Percentiles rank a stretch among this genome's conserved stretches.
phyloP scores from a whole-genome alignment of 2,888 invertebrate genomes.

The Elegia similella region DNA sequence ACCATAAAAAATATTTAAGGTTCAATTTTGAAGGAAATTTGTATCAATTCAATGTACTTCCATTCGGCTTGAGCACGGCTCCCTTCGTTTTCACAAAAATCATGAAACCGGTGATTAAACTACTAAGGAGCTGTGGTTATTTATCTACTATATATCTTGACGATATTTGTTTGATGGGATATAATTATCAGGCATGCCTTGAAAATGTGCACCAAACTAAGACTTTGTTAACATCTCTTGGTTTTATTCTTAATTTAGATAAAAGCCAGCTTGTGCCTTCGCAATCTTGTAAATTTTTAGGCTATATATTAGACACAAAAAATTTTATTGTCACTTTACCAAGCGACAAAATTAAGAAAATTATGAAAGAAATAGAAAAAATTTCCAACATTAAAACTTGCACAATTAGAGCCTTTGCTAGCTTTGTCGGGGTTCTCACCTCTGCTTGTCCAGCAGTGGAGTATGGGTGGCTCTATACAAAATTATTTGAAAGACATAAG shows the following conservation, averaged over 20 bases:
- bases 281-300: not conserved
- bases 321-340: not conserved
- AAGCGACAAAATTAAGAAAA: not conserved
- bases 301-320: not conserved
- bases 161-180: not conserved
- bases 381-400: conserved; percentile 22
- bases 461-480: conserved; percentile 39
- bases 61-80: conserved; percentile 21
- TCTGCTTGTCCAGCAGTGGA: conserved; percentile 37
- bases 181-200: no score
- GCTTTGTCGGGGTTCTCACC: conserved; percentile 28
- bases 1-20: conserved; percentile 17
- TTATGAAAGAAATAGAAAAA: conserved; percentile 7
- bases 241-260: no score
- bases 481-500: conserved; percentile 27
- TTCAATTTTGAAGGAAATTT: conserved; percentile 13
- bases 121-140: conserved; percentile 15
- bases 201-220: not conserved
- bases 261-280: not conserved
- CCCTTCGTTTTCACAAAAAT: conserved; percentile 23
- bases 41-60: conserved; percentile 23
- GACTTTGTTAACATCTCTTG: not conserved
- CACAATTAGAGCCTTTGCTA: conserved; percentile 28
- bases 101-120: conserved; percentile 21
- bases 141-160: conserved; percentile 22